Percentiles rank a stretch among this genome's conserved stretches.
Evolutionary conservation across 2,888 invertebrate species (phyloP).

Genomic region (Hemaris fuciformis): DNA sequence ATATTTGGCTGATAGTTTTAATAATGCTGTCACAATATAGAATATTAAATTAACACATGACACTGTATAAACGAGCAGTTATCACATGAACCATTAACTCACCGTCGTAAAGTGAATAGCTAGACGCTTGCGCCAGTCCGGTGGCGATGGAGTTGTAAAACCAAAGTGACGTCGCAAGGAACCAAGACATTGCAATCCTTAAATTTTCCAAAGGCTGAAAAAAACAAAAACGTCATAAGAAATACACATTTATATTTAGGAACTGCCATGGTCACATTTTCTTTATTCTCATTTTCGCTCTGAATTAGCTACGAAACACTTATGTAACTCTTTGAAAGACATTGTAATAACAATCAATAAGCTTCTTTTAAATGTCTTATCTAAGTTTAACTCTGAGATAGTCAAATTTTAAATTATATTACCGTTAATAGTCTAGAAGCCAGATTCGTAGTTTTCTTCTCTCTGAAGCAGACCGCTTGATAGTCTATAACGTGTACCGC

Average conservation of each 20-base stretch:
- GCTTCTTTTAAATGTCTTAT: too few relatives aligned
- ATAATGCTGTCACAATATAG: neutral
- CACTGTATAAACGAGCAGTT: neutral
- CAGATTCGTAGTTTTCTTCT: slow-evolving; percentile 82
- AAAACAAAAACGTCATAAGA: neutral
- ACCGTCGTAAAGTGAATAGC: slow-evolving; percentile 72
- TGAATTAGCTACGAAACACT: too few relatives aligned
- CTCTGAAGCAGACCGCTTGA: slow-evolving; percentile 93
- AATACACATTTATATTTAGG: too few relatives aligned
- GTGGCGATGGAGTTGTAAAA: slow-evolving; percentile 79
- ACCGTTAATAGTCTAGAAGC: slow-evolving; percentile 84
- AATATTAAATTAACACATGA: neutral
- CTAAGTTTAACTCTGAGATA: too few relatives aligned
- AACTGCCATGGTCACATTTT: too few relatives aligned
- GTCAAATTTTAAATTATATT: slow-evolving; percentile 25
- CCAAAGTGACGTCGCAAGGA: slow-evolving; percentile 80
- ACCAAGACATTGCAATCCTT: slow-evolving; percentile 80
- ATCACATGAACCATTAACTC: slow-evolving; percentile 29
- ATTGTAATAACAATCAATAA: too few relatives aligned
- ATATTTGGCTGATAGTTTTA: neutral
- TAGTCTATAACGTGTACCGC: slow-evolving; percentile 91
- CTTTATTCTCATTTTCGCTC: too few relatives aligned
- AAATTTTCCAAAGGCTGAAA: slow-evolving; percentile 83
- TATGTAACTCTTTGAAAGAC: too few relatives aligned
- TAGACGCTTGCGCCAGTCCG: slow-evolving; percentile 73